Percentiles rank a stretch among this genome's conserved stretches.
phyloP scores from a whole-genome alignment of 2,888 invertebrate genomes.

The Theretra japonica region DNA sequence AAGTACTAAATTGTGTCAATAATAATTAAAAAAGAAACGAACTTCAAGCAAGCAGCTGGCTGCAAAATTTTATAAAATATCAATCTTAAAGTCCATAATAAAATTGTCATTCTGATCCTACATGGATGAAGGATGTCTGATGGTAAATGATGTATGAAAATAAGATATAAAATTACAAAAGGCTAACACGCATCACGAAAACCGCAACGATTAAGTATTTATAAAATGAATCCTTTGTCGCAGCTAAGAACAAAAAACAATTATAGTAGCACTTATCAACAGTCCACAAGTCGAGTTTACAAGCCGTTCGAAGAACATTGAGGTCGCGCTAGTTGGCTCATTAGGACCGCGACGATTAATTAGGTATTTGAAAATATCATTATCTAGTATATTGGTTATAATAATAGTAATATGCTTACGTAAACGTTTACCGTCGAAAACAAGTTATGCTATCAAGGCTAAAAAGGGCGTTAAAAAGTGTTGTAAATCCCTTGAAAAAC shows the following conservation, averaged over 20 bases:
- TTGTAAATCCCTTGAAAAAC: not conserved
- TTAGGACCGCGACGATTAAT: constrained; percentile 35
- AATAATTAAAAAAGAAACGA: too few species aligned
- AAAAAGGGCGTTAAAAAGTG: not conserved
- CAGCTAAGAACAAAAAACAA: constrained; percentile 11
- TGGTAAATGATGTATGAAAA: not conserved
- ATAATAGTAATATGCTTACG: constrained; percentile 33
- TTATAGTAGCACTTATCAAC: constrained; percentile 4
- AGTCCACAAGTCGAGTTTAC: constrained; percentile 10
- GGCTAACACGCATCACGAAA: not conserved
- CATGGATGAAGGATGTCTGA: too few species aligned
- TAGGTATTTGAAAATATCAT: constrained; percentile 41
- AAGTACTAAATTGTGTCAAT: too few species aligned
- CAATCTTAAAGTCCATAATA: too few species aligned
- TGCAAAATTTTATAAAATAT: too few species aligned
- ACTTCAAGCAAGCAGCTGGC: too few species aligned
- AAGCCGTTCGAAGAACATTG: constrained; percentile 22
- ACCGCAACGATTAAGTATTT: not conserved
- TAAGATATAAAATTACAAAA: not conserved
- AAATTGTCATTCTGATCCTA: too few species aligned
- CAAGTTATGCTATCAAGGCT: not conserved
- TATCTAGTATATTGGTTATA: constrained; percentile 33
- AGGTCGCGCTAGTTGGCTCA: constrained; percentile 32
- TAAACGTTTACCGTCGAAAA: constrained; percentile 4
- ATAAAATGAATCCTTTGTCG: constrained; percentile 8